Evolutionary conservation across 2,113 vertebrate genomes (phyloP).

Genomic region (Megaleporinus macrocephalus): DNA sequence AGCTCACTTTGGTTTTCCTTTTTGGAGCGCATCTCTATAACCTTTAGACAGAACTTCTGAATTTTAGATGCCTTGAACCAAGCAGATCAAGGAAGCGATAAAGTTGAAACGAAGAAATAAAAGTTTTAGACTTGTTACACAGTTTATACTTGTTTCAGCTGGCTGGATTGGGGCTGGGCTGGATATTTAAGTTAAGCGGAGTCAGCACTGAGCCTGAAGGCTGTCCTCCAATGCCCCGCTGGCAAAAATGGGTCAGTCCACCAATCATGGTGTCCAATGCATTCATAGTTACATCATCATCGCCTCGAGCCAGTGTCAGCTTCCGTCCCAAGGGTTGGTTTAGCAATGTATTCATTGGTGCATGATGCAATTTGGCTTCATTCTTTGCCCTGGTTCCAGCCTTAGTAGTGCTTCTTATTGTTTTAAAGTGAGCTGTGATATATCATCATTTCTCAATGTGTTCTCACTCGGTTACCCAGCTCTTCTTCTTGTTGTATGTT

Average conservation of each 20-base stretch:
- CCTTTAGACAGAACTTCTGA: background rate
- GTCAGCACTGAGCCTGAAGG: slow-evolving; percentile 24
- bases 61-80: background rate
- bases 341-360: slow-evolving; percentile 37
- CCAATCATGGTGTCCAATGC: slow-evolving; percentile 30
- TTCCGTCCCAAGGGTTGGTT: slow-evolving; percentile 22
- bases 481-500: background rate
- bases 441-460: background rate
- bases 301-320: slow-evolving; percentile 24
- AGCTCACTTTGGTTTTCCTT: background rate
- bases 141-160: background rate
- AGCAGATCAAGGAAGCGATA: background rate
- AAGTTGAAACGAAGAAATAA: background rate
- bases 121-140: background rate
- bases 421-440: background rate
- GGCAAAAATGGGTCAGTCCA: slow-evolving; percentile 31
- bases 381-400: slow-evolving; percentile 9
- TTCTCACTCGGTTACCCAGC: background rate
- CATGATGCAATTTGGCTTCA: slow-evolving; percentile 33
- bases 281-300: slow-evolving; percentile 32
- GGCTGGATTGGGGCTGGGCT: slow-evolving; percentile 3
- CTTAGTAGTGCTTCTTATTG: slow-evolving; percentile 7
- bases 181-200: slow-evolving; percentile 13
- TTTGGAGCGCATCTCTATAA: background rate
- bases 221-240: background rate